A percentile compares a stretch with the other conserved stretches of the same genome.
Conservation (phyloP, 2,113 vertebrate genomes). For the Petroica traversi region DNA sequence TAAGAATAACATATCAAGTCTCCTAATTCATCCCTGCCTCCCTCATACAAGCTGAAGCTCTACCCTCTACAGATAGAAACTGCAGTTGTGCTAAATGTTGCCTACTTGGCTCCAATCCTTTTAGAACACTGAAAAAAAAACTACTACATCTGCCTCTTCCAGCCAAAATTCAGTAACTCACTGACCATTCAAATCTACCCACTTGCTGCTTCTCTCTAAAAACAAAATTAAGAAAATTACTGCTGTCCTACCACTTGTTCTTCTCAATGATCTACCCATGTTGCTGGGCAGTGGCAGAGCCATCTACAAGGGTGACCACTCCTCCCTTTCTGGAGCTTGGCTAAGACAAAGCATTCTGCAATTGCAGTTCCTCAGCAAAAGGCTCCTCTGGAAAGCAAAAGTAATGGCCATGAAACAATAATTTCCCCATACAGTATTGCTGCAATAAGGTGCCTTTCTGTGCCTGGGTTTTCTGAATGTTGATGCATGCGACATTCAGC, state of each 20-base stretch:
- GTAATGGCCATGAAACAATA: neutral
- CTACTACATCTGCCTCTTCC: neutral
- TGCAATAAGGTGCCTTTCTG: neutral
- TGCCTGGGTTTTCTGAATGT: neutral
- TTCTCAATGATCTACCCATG: neutral
- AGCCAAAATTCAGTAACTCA: neutral
- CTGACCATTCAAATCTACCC: neutral
- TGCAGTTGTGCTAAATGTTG: neutral
- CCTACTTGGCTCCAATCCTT: neutral
- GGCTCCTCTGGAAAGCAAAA: neutral
- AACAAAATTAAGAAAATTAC: neutral
- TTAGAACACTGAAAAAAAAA: neutral
- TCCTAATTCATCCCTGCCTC: neutral
- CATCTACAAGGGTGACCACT: neutral
- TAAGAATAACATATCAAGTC: neutral
- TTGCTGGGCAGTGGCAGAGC: neutral
- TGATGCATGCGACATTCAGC: neutral
- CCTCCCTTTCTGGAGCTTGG: neutral
- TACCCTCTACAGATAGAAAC: neutral
- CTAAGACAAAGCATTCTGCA: neutral
- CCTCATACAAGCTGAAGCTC: neutral
- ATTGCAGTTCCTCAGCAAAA: neutral
- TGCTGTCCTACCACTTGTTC: neutral
- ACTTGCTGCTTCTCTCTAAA: neutral
- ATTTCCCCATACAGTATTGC: neutral